Percentiles rank a stretch among this genome's conserved stretches.
These are phyloP conservation scores for Cephalopterus ornatus DNA, from an alignment of 2,113 vertebrate genomes.

Conservation along the genomic window DNA sequence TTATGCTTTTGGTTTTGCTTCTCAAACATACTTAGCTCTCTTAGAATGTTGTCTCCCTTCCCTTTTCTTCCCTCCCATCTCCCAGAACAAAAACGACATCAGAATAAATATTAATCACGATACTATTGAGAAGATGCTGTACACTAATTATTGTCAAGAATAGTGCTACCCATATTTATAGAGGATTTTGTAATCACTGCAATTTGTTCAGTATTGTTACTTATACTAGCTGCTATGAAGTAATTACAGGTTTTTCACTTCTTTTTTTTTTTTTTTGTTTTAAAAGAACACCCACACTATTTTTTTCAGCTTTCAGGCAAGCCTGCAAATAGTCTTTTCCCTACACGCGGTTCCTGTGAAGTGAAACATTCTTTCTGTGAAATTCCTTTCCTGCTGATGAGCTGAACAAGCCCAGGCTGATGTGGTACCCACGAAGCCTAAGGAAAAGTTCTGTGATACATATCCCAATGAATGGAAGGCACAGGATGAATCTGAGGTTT, in stretches of 20 bases:
- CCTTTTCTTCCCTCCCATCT: not conserved
- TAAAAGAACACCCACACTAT: slow-evolving; percentile 4
- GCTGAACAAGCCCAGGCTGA: not conserved
- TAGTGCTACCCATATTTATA: slow-evolving; percentile 49
- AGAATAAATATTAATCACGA: slow-evolving; percentile 60
- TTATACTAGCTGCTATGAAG: slow-evolving; percentile 46
- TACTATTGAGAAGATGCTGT: slow-evolving; percentile 16
- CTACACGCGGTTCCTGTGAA: not conserved
- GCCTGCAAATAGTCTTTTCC: not conserved
- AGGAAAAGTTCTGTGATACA: not conserved
- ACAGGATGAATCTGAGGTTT: not conserved
- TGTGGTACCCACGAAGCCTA: not conserved
- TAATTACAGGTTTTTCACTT: slow-evolving; percentile 36
- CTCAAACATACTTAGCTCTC: not conserved
- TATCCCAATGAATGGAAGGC: not conserved
- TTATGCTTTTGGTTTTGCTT: slow-evolving; percentile 6
- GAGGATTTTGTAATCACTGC: slow-evolving; percentile 62
- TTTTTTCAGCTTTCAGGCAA: not conserved
- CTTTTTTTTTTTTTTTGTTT: not conserved
- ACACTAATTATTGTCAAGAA: slow-evolving; percentile 55
- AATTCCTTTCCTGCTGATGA: not conserved
- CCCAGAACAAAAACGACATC: slow-evolving; percentile 16
- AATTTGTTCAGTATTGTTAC: slow-evolving; percentile 65
- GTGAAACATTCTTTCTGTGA: not conserved
- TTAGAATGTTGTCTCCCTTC: not conserved